Evolutionary conservation across 2,888 invertebrate genomes (phyloP).

Genomic region (Mayetiola destructor): DNA sequence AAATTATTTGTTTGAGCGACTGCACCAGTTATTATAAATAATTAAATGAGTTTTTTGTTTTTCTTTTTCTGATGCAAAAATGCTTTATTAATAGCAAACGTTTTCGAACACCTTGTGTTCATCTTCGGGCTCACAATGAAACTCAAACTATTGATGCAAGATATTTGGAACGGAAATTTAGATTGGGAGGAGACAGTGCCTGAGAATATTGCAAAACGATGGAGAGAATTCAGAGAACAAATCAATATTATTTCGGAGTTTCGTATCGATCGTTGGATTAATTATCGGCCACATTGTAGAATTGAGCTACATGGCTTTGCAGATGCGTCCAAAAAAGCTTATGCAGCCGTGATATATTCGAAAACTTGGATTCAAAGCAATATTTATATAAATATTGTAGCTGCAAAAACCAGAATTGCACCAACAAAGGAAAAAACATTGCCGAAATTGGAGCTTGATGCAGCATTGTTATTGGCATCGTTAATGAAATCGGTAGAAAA

Average conservation of each 20-base stretch:
- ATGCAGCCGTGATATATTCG: conserved; percentile 1
- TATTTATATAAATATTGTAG: background rate
- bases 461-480: conserved; percentile 12
- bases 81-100: too few species aligned
- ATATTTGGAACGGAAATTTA: background rate
- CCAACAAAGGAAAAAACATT: background rate
- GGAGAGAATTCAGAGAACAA: background rate
- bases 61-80: too few species aligned
- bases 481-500: conserved; percentile 1
- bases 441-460: conserved; percentile 15
- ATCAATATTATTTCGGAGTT: background rate
- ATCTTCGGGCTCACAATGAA: background rate
- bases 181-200: background rate
- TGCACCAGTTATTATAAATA: too few species aligned
- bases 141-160: background rate
- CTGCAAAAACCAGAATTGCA: background rate
- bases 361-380: background rate
- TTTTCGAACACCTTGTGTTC: too few species aligned
- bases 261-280: background rate
- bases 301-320: background rate
- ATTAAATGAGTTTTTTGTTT: too few species aligned
- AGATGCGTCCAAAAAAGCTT: conserved; percentile 1
- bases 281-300: too few species aligned
- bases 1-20: too few species aligned
- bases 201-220: background rate